Base-by-base conservation (phyloP, 2,113 vertebrate species). In the Prochilodus magdalenae region DNA sequence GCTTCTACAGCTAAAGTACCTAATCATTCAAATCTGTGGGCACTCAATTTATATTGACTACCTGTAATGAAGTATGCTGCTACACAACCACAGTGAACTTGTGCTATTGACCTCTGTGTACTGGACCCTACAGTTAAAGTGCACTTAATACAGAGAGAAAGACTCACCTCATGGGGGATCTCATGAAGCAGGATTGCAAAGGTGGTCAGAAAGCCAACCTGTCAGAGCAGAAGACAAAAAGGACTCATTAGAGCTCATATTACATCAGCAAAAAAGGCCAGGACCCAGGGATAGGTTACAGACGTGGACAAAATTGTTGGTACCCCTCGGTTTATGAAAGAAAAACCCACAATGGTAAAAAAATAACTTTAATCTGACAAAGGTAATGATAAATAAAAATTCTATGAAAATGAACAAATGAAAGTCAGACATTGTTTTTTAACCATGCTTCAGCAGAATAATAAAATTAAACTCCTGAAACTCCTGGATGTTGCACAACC, bases 171-270 rank as follows among this genome's bases (percentile, higher is more conserved):
- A 0, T 99, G 98, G 74, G 98, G 98, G 55, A 99, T 99, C 93
- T 99, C 98, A 1, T 99, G 98, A 74, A 99, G 94, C 33, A 99
- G 94, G 87, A 99, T 99, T 79, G 98, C 98, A 88, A 97, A 87
- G 7, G 98, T 99, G 24, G 98, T 99, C 76, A 99, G 94, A 76
- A 96, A 92, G 1, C 98, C 98, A 67, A 99, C 97, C 98, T 99
- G 91, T 2, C 72, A 87, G 86, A 67, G 72, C 78, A 80, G 20
- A 18, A 33, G 5, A 77, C 10, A 73, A 20, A 22, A 11, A 63
- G 33, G 7, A 13, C 69, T 10, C 14, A 60, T 44, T 27, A 62
- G 49, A 11, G 1, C 13, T 55, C n/a, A n/a, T n/a, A n/a, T n/a
- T n/a, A 36, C 36, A 36, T 7, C 40, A 44, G 11, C 40, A 44